Conservation (phyloP, 2,888 invertebrate species). For the Melipona beecheii region DNA sequence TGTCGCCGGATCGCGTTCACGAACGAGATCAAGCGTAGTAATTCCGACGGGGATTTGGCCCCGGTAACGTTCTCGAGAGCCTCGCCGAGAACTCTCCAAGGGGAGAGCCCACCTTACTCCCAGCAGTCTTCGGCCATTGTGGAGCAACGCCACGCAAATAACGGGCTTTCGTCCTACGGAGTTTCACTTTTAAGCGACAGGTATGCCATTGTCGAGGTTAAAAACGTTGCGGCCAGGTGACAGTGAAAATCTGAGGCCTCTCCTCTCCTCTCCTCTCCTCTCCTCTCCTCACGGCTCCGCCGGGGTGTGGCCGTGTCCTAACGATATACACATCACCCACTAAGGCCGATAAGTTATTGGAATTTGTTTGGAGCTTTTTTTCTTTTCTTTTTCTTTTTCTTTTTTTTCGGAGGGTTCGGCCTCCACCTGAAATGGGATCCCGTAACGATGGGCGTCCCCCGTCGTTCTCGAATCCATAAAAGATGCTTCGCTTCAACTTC, state of each 20-base stretch:
- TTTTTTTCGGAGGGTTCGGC: neutral
- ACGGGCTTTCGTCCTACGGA: constrained; percentile 56
- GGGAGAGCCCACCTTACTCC: constrained; percentile 37
- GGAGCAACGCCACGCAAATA: constrained; percentile 52
- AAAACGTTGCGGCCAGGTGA: constrained; percentile 55
- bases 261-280: neutral
- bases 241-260: constrained; percentile 53
- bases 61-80: constrained; percentile 27
- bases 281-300: neutral
- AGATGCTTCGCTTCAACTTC: neutral
- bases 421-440: neutral
- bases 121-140: constrained; percentile 38
- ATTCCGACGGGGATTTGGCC: constrained; percentile 44
- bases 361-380: constrained; percentile 26
- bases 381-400: no score
- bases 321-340: constrained; percentile 9
- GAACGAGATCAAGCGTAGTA: constrained; percentile 42
- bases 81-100: constrained; percentile 44
- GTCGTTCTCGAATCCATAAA: neutral
- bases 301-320: constrained; percentile 21
- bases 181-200: constrained; percentile 68
- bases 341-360: constrained; percentile 32
- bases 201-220: constrained; percentile 53
- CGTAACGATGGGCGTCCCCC: neutral
- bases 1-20: constrained; percentile 2